Percentiles rank a stretch among this genome's conserved stretches.
These are phyloP conservation scores for Ctenosaura bakeri DNA, from an alignment of 2,797 vertebrate species.

Conservation along the genomic window DNA sequence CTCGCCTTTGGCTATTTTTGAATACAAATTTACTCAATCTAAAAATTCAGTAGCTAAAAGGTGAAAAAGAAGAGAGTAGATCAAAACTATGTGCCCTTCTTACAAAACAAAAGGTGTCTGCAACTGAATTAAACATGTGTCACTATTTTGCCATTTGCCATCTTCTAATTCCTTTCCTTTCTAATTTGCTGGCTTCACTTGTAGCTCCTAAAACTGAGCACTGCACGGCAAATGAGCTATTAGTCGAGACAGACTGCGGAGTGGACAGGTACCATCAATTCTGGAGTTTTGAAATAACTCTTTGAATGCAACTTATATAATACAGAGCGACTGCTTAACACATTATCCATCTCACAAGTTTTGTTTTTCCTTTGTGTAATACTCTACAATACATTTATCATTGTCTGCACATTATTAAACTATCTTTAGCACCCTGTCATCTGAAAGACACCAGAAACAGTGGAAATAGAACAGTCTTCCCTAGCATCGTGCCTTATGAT, in stretches of 20 bases:
- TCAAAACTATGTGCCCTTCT: neutral
- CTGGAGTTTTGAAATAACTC: neutral
- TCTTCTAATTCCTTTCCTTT: neutral
- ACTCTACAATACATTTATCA: neutral
- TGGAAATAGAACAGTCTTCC: slow-evolving; percentile 4
- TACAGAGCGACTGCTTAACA: neutral
- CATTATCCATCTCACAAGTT: neutral
- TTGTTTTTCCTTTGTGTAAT: neutral
- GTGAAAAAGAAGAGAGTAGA: neutral
- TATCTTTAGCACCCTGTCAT: neutral
- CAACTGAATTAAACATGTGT: neutral
- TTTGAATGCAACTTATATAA: neutral
- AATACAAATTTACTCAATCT: neutral
- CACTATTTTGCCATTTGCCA: neutral
- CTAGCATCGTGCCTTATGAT: neutral
- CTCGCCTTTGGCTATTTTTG: neutral
- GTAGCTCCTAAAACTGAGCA: neutral
- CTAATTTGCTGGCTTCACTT: neutral
- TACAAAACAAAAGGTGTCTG: neutral
- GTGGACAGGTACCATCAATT: neutral
- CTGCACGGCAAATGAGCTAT: neutral
- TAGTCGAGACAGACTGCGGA: no score
- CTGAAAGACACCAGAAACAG: slow-evolving; percentile 1
- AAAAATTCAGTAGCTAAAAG: neutral
- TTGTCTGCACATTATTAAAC: slow-evolving; percentile 13